phyloP scores from a whole-genome alignment of 2,113 vertebrate genomes.

The Lutjanus erythropterus region DNA sequence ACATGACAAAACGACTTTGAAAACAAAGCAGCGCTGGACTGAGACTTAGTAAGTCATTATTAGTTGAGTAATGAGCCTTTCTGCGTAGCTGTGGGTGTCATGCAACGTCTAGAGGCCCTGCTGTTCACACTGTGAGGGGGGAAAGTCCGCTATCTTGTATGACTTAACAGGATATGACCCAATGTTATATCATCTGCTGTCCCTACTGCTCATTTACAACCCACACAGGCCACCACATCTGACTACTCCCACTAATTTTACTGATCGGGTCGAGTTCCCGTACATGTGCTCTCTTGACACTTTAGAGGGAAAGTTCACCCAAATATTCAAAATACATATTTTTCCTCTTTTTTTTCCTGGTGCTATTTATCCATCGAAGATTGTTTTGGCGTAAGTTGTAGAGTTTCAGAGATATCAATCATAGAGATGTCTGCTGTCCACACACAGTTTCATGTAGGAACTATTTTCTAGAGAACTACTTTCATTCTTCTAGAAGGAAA shows the following conservation, averaged over 20 bases:
- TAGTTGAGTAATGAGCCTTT: conserved; percentile 69
- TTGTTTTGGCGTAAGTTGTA: too few species aligned
- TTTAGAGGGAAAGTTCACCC: too few species aligned
- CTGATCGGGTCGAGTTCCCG: conserved; percentile 33
- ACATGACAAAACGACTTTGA: conserved; percentile 63
- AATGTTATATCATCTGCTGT: conserved; percentile 76
- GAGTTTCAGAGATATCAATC: too few species aligned
- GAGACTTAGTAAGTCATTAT: conserved; percentile 62
- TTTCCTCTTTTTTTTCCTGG: too few species aligned
- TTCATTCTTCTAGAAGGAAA: too few species aligned
- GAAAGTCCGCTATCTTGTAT: conserved; percentile 69
- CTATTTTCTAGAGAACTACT: too few species aligned
- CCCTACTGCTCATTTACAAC: conserved; percentile 68
- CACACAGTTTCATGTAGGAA: too few species aligned
- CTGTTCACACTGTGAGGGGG: conserved; percentile 48
- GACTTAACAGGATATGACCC: conserved; percentile 82
- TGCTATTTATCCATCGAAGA: too few species aligned
- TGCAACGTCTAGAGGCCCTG: conserved; percentile 39
- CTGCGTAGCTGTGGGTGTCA: conserved; percentile 49
- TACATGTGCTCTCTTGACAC: conserved; percentile 18
- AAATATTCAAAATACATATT: too few species aligned
- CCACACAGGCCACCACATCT: conserved; percentile 44
- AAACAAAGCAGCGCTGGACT: conserved; percentile 52
- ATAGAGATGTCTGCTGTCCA: too few species aligned
- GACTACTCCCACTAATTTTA: conserved; percentile 60